phyloP scores from a whole-genome alignment of 2,113 vertebrate genomes.

The Neomonachus schauinslandi region DNA sequence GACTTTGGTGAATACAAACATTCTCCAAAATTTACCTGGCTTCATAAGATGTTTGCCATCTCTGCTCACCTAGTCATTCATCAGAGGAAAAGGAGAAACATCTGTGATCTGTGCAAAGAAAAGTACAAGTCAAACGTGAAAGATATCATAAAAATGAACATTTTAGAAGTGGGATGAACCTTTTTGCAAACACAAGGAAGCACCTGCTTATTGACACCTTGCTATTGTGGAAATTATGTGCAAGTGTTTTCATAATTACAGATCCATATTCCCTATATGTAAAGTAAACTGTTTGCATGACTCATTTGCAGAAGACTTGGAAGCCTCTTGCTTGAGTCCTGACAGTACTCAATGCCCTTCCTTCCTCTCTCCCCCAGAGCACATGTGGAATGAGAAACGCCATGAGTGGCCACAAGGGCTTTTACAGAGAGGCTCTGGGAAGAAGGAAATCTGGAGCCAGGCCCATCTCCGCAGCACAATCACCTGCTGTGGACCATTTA shows the following conservation, averaged over 20 bases:
- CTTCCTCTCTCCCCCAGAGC: neutral
- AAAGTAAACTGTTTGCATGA: constrained; percentile 9
- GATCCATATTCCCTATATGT: neutral
- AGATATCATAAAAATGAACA: neutral
- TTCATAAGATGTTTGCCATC: neutral
- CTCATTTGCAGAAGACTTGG: neutral
- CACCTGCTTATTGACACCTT: constrained; percentile 24
- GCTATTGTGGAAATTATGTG: neutral
- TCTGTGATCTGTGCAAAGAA: neutral
- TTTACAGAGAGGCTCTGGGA: neutral
- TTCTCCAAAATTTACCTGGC: neutral
- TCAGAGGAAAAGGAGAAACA: neutral
- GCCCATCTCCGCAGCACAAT: neutral
- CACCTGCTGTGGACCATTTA: neutral
- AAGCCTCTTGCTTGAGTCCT: neutral
- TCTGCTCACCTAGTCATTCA: neutral
- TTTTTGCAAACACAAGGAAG: constrained; percentile 7
- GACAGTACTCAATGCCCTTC: neutral
- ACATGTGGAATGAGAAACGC: neutral
- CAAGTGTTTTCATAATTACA: constrained; percentile 44
- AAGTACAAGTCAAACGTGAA: neutral
- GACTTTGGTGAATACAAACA: neutral
- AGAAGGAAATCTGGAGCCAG: neutral
- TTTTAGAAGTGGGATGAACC: neutral
- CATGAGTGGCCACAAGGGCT: neutral